These are phyloP conservation scores for Myioborus melanocephalus DNA, from an alignment of 2,797 vertebrate genomes.

Conservation along the genomic window DNA sequence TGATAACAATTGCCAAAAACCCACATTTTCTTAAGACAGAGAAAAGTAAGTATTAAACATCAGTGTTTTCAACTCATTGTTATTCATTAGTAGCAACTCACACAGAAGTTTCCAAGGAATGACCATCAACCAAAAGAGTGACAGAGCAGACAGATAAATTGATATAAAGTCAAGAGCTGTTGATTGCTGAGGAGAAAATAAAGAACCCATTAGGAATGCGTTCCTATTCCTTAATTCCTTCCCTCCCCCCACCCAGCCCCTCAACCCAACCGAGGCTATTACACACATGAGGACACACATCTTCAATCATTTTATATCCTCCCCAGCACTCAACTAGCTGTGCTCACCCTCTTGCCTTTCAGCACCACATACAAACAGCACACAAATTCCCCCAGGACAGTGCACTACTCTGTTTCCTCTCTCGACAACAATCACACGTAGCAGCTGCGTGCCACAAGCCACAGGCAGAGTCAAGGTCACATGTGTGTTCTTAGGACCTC, in stretches of 20 bases:
- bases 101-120: background rate
- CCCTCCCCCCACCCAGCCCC: slow-evolving; percentile 32
- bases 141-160: background rate
- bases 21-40: background rate
- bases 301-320: slow-evolving; percentile 66
- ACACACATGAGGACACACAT: slow-evolving; percentile 71
- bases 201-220: slow-evolving; percentile 44
- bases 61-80: background rate
- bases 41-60: background rate
- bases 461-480: background rate
- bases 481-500: background rate
- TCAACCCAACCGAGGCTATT: slow-evolving; percentile 48
- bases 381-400: slow-evolving; percentile 36
- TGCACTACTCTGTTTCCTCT: slow-evolving; percentile 2
- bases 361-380: slow-evolving; percentile 39
- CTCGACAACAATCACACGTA: background rate
- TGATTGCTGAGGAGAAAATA: slow-evolving; percentile 50
- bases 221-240: slow-evolving; percentile 59
- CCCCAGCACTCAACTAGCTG: slow-evolving; percentile 36
- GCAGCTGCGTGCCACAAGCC: background rate
- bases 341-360: slow-evolving; percentile 62
- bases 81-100: background rate
- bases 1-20: background rate
- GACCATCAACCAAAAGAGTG: background rate
- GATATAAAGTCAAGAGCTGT: background rate